A percentile compares a stretch with the other conserved stretches of the same genome.
phyloP scores from a whole-genome alignment of 2,113 vertebrate genomes.

The Athene cunicularia region DNA sequence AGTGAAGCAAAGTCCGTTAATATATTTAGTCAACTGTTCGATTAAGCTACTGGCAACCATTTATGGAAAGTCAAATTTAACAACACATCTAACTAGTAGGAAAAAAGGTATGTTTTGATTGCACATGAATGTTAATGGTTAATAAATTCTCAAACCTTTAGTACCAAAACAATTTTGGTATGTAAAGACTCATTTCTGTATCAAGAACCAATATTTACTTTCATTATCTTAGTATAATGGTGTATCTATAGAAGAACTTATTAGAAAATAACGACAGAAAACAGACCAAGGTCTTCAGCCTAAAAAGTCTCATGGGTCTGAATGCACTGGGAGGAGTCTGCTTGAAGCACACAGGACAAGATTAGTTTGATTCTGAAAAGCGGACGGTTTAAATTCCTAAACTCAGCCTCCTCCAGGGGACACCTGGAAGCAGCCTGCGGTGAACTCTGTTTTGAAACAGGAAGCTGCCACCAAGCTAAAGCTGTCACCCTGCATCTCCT shows the following conservation, averaged over 20 bases:
- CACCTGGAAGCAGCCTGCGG: background rate
- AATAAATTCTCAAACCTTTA: background rate
- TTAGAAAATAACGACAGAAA: background rate
- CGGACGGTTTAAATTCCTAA: background rate
- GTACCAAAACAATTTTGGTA: background rate
- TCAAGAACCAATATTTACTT: conserved; percentile 17
- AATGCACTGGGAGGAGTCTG: background rate
- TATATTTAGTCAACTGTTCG: conserved; percentile 15
- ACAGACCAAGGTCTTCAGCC: background rate
- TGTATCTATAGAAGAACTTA: background rate
- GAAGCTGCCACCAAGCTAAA: background rate
- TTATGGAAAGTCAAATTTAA: conserved; percentile 38
- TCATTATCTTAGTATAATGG: conserved; percentile 1
- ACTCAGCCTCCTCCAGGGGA: background rate
- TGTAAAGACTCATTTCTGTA: background rate
- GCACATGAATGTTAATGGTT: background rate
- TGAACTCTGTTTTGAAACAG: background rate
- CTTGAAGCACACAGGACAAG: background rate
- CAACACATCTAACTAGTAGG: background rate
- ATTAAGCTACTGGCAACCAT: conserved; percentile 9
- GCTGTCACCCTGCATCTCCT: background rate
- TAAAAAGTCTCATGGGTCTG: background rate
- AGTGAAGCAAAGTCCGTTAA: background rate
- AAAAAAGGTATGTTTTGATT: background rate
- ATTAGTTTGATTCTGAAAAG: background rate